Conservation (phyloP, 2,888 invertebrate species). For the Cephonodes hylas region DNA sequence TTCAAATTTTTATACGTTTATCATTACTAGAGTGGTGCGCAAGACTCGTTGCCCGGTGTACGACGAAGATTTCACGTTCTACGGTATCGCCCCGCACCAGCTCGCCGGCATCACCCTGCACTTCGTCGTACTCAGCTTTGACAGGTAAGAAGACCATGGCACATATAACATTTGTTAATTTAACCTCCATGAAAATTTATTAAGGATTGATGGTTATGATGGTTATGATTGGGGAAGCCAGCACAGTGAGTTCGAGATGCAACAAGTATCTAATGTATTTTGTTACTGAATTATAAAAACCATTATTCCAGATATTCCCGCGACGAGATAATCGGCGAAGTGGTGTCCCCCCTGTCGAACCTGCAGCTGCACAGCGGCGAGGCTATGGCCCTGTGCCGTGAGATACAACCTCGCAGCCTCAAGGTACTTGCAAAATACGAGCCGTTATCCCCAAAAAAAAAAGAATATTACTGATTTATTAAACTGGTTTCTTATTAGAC, state of each 20-base stretch:
- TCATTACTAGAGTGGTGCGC: conserved; percentile 93
- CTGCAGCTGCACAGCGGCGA: conserved; percentile 86
- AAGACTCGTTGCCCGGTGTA: conserved; percentile 98
- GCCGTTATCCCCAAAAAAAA: too few relatives aligned
- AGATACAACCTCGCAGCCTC: conserved; percentile 95
- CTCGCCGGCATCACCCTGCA: conserved; percentile 94
- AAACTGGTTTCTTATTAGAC: too few relatives aligned
- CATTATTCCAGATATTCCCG: conserved; percentile 92
- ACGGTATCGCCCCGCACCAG: conserved; percentile 93
- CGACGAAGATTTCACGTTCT: conserved; percentile 99
- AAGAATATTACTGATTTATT: too few relatives aligned
- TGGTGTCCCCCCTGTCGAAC: conserved; percentile 91
- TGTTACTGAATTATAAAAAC: too few relatives aligned
- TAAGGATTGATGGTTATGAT: too few relatives aligned
- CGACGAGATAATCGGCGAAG: conserved; percentile 99
- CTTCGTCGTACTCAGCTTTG: conserved; percentile 96
- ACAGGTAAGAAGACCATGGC: conserved; percentile 86
- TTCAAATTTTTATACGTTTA: too few relatives aligned
- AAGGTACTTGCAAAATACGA: conserved; percentile 87
- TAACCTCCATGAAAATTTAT: too few relatives aligned
- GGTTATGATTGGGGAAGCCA: too few relatives aligned
- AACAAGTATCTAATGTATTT: too few relatives aligned
- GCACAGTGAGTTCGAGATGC: too few relatives aligned
- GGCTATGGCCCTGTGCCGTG: conserved; percentile 87
- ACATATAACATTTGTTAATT: too few relatives aligned